These are phyloP conservation scores for Cherax quadricarinatus DNA, from an alignment of 1,140 invertebrate genomes.

Conservation along the genomic window DNA sequence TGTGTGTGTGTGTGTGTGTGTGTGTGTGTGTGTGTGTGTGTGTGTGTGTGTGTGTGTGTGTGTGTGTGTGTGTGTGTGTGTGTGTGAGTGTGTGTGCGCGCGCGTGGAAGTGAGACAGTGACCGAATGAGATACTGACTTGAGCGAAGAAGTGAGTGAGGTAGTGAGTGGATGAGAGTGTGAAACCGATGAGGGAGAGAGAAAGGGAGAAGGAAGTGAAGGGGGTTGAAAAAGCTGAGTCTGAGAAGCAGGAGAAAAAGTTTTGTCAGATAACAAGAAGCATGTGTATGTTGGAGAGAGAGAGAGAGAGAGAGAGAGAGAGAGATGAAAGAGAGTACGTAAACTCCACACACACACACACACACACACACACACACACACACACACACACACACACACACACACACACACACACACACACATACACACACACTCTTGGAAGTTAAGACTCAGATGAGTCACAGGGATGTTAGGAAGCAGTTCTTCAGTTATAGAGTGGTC, in stretches of 20 bases:
- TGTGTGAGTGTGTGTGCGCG: constrained; percentile 19
- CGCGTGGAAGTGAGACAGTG: background rate
- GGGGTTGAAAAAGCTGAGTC: background rate
- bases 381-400: constrained; percentile 15
- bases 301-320: constrained; percentile 4
- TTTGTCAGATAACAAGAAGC: background rate
- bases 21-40: background rate
- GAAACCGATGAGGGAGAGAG: background rate
- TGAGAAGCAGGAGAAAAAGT: background rate
- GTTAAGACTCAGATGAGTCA: no score
- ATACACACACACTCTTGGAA: background rate
- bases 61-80: constrained; percentile 34
- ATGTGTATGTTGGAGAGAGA: no score
- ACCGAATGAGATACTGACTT: constrained; percentile 7
- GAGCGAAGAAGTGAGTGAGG: background rate
- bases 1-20: constrained; percentile 3
- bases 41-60: constrained; percentile 25
- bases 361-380: constrained; percentile 14
- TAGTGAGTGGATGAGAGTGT: no score
- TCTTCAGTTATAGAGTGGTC: no score
- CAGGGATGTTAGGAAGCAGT: no score
- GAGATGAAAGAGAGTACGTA: background rate
- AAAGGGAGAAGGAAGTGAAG: background rate
- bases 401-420: background rate
- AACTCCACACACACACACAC: background rate